A percentile compares a stretch with the other conserved stretches of the same genome.
Evolutionary conservation across 2,113 vertebrate species (phyloP).

Genomic region (Burhinus oedicnemus): DNA sequence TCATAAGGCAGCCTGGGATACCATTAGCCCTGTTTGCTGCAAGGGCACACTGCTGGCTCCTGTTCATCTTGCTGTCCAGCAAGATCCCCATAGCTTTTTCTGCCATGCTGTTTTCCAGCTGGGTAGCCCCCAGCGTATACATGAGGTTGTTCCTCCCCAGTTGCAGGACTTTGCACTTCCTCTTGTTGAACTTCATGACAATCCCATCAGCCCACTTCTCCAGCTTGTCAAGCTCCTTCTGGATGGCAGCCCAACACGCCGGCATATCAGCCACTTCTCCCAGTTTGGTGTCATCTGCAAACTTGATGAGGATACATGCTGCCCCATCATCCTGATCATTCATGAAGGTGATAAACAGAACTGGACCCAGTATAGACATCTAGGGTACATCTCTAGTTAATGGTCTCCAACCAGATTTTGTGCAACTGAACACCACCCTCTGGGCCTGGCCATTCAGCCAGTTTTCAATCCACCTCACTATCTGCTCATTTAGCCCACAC

Average conservation of each 20-base stretch:
- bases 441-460: neutral
- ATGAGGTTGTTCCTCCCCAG: neutral
- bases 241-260: neutral
- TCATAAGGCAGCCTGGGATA: neutral
- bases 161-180: neutral
- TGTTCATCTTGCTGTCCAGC: neutral
- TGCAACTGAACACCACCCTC: neutral
- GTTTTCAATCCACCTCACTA: neutral
- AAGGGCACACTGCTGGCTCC: neutral
- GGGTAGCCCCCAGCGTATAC: neutral
- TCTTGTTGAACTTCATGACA: neutral
- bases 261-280: neutral
- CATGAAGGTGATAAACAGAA: neutral
- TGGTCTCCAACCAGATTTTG: neutral
- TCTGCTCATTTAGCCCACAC: neutral
- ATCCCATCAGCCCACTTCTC: accelerated
- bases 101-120: neutral
- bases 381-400: neutral
- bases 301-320: neutral
- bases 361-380: neutral
- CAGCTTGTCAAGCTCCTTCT: neutral
- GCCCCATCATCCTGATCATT: neutral
- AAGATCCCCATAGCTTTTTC: neutral
- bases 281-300: neutral
- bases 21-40: neutral